Evolutionary conservation across 1,140 invertebrate species (phyloP).

Genomic region (Hycleus phaleratus): DNA sequence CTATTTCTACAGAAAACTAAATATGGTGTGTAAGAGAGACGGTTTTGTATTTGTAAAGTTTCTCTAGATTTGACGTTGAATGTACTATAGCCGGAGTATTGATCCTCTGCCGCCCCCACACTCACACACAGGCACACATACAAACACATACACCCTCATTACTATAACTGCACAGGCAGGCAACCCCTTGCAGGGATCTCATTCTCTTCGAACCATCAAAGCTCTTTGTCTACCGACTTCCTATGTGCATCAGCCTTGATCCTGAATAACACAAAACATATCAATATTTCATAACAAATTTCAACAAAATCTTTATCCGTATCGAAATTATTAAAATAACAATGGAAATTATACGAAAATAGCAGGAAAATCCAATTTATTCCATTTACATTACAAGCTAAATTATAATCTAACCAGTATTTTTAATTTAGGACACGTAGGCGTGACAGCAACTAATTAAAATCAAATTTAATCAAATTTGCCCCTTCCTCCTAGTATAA

Average conservation of each 20-base stretch:
- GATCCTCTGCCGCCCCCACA: conserved; percentile 14
- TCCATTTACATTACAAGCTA: conserved; percentile 10
- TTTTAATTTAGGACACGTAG: conserved; percentile 5
- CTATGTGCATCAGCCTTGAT: conserved; percentile 14
- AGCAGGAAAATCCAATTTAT: neutral
- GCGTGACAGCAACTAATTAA: neutral
- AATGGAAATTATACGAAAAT: too few species aligned
- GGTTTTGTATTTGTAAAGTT: too few species aligned
- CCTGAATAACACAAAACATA: too few species aligned
- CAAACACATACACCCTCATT: too few species aligned
- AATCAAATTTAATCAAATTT: conserved; percentile 1
- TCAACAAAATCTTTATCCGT: too few species aligned
- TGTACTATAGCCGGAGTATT: conserved; percentile 15
- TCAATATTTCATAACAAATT: too few species aligned
- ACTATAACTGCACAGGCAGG: neutral
- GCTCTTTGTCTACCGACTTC: conserved; percentile 17
- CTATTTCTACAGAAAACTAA: too few species aligned
- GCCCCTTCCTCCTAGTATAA: too few species aligned
- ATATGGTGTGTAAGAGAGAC: too few species aligned
- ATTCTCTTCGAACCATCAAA: conserved; percentile 4
- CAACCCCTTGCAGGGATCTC: conserved; percentile 17
- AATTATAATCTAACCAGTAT: conserved; percentile 12
- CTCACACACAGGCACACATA: neutral
- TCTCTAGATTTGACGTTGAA: conserved; percentile 11
- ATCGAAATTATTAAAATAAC: too few species aligned